Evolutionary conservation across 2,113 vertebrate species (phyloP).

Genomic region (Aphelocoma coerulescens): DNA sequence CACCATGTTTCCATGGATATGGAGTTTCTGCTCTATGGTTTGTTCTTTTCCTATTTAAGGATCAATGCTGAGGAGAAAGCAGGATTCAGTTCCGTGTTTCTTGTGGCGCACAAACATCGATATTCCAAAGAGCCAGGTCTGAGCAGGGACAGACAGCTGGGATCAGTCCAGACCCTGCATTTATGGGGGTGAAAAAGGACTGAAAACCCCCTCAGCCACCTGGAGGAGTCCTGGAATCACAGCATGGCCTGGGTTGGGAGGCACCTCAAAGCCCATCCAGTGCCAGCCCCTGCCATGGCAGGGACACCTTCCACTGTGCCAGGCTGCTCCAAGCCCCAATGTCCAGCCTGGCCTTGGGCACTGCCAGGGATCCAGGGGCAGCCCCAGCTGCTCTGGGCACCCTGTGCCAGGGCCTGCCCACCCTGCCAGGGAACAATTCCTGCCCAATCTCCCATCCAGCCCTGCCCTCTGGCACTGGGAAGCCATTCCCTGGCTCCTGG

Average conservation of each 20-base stretch:
- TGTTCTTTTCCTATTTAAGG: conserved; percentile 48
- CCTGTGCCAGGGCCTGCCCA: background rate
- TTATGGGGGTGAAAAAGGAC: background rate
- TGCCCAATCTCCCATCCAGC: fast-evolving
- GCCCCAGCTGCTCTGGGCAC: background rate
- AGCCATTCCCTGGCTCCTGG: background rate
- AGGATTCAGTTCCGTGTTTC: background rate
- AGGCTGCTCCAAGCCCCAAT: background rate
- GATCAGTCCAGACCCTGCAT: background rate
- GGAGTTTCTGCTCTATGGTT: background rate
- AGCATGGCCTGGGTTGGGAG: background rate
- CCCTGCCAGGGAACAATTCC: background rate
- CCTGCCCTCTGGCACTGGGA: background rate
- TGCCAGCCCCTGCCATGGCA: background rate
- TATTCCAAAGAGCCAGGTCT: background rate
- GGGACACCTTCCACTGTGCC: background rate
- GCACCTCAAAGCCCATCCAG: fast-evolving
- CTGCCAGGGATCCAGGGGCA: background rate
- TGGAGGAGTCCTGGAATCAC: background rate
- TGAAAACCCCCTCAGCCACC: background rate
- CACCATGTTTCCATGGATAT: conserved; percentile 62
- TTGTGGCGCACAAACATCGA: background rate
- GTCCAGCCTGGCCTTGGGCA: background rate
- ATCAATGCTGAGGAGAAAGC: background rate
- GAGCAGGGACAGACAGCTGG: background rate